A percentile compares a stretch with the other conserved stretches of the same genome.
Evolutionary conservation across 2,797 vertebrate species (phyloP).

Genomic region (Lophotriccus pileatus): DNA sequence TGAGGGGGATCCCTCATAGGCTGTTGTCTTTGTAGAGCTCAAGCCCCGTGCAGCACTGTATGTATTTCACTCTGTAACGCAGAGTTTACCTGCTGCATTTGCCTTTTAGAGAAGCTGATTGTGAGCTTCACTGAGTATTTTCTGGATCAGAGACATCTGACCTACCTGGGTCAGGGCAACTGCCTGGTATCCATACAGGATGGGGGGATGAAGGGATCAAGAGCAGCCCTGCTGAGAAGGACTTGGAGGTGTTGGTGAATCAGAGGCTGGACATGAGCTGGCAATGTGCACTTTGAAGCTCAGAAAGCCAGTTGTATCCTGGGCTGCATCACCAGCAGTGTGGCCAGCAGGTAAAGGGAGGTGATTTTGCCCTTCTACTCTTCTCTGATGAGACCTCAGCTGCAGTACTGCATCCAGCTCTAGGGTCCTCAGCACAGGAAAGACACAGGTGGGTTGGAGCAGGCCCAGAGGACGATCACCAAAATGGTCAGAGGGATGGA

Average conservation of each 20-base stretch:
- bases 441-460: neutral
- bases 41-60: accelerated
- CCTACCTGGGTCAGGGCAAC: neutral
- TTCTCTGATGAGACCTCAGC: neutral
- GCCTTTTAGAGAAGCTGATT: neutral
- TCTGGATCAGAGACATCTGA: neutral
- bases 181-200: neutral
- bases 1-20: neutral
- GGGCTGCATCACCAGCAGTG: neutral
- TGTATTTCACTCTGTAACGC: neutral
- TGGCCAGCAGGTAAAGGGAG: neutral
- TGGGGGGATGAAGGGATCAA: neutral
- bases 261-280: accelerated
- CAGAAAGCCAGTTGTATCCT: neutral
- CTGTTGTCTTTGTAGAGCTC: neutral
- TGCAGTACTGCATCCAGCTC: neutral
- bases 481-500: neutral
- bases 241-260: neutral
- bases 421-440: neutral
- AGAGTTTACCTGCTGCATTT: neutral
- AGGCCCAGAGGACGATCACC: no score
- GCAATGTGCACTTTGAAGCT: neutral
- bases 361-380: neutral
- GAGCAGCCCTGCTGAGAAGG: neutral
- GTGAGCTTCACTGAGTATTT: neutral